These are phyloP conservation scores for Tuberolachnus salignus DNA, from an alignment of 2,888 invertebrate species.

Conservation along the genomic window DNA sequence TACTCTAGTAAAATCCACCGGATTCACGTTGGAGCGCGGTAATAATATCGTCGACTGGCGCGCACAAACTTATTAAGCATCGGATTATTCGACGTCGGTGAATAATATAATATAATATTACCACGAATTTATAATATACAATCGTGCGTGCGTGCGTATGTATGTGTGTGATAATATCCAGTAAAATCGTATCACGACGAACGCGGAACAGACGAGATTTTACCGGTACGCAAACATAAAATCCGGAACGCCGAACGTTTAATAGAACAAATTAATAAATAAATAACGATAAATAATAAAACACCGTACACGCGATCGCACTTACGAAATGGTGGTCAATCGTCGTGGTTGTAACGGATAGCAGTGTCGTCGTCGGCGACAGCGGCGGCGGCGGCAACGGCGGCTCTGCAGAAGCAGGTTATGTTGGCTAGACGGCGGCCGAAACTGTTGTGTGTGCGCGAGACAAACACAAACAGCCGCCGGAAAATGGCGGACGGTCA, in stretches of 20 bases:
- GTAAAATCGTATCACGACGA: constrained; percentile 28
- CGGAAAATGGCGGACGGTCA: constrained; percentile 55
- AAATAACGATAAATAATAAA: neutral
- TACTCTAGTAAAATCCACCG: neutral
- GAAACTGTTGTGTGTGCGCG: constrained; percentile 54
- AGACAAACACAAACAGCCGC: constrained; percentile 50
- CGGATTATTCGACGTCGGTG: constrained; percentile 37
- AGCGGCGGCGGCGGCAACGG: constrained; percentile 29
- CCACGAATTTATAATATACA: neutral
- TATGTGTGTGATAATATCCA: no score
- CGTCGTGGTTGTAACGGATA: constrained; percentile 50
- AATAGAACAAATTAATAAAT: neutral
- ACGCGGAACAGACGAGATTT: constrained; percentile 8
- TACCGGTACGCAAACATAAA: constrained; percentile 24
- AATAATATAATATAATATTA: constrained; percentile 8
- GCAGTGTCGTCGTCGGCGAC: constrained; percentile 36
- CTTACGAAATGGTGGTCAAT: constrained; percentile 36
- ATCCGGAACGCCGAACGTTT: neutral
- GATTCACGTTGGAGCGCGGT: constrained; percentile 33
- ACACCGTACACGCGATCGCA: constrained; percentile 24
- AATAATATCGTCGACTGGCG: constrained; percentile 19
- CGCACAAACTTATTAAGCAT: constrained; percentile 21
- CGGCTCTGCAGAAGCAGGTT: constrained; percentile 46
- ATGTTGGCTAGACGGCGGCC: constrained; percentile 55
- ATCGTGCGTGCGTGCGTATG: neutral